Percentiles rank a stretch among this genome's conserved stretches.
Conservation (phyloP, 2,113 vertebrate species). For the Barbus barbus region DNA sequence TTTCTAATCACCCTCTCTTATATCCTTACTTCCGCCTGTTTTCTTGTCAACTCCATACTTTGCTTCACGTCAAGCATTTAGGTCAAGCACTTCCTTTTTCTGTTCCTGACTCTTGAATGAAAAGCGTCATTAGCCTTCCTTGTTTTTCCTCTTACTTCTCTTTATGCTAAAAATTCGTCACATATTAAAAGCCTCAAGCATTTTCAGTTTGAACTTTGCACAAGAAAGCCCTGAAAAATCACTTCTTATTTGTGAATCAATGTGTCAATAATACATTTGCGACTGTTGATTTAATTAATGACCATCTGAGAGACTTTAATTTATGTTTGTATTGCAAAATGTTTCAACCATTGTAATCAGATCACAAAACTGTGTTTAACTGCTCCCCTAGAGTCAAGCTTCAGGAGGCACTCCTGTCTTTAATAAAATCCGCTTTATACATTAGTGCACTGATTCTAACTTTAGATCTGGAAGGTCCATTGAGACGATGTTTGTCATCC, state of each 20-base stretch:
- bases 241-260: too few relatives aligned
- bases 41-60: background rate
- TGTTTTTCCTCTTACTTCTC: conserved; percentile 23
- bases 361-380: background rate
- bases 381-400: background rate
- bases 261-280: background rate
- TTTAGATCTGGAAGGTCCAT: conserved; percentile 15
- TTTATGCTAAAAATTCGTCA: background rate
- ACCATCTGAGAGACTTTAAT: background rate
- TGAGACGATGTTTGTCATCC: conserved; percentile 15
- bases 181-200: background rate
- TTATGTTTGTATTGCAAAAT: background rate
- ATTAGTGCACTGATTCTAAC: conserved; percentile 18
- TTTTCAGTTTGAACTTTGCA: background rate
- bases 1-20: background rate
- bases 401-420: background rate
- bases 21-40: background rate
- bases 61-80: background rate
- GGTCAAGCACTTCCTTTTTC: conserved; percentile 12
- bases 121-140: background rate
- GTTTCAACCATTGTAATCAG: background rate
- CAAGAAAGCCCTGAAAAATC: background rate
- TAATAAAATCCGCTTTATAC: conserved; percentile 1
- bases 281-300: background rate
- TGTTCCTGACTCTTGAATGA: background rate